A percentile compares a stretch with the other conserved stretches of the same genome.
Evolutionary conservation across 2,797 vertebrate genomes (phyloP).

Genomic region (Tiaroga cobitis): DNA sequence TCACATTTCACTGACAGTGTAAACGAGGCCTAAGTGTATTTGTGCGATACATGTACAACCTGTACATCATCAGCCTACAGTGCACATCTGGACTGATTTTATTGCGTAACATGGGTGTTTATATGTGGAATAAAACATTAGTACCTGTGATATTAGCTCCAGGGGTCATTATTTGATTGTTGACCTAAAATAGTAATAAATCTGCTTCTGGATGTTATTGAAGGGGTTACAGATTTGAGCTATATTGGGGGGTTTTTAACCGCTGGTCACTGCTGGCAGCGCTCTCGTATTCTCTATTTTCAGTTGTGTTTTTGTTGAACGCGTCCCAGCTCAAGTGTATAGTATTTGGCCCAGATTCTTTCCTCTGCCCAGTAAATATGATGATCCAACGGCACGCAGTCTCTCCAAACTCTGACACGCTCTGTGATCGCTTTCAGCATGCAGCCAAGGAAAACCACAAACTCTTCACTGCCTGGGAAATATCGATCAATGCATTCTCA

Average conservation of each 20-base stretch:
- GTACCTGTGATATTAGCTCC: constrained; percentile 34
- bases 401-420: constrained; percentile 58
- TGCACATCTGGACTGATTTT: constrained; percentile 17
- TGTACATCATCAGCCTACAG: background rate
- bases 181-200: background rate
- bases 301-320: constrained; percentile 59
- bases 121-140: constrained; percentile 39
- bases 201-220: constrained; percentile 26
- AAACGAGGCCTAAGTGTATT: no score
- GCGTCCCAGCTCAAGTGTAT: constrained; percentile 54
- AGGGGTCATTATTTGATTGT: constrained; percentile 26
- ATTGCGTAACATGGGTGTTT: constrained; percentile 22
- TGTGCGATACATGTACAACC: background rate
- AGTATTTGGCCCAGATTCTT: constrained; percentile 54
- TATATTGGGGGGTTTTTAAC: constrained; percentile 33
- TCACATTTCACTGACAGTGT: no score
- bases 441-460: constrained; percentile 61
- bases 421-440: constrained; percentile 62
- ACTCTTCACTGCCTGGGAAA: constrained; percentile 59
- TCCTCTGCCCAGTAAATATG: constrained; percentile 54
- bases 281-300: constrained; percentile 52
- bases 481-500: constrained; percentile 56
- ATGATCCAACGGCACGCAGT: constrained; percentile 51
- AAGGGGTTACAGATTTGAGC: constrained; percentile 41
- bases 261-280: constrained; percentile 48